Conservation (phyloP, 2,797 vertebrate species). For the Neosalanx taihuensis region DNA sequence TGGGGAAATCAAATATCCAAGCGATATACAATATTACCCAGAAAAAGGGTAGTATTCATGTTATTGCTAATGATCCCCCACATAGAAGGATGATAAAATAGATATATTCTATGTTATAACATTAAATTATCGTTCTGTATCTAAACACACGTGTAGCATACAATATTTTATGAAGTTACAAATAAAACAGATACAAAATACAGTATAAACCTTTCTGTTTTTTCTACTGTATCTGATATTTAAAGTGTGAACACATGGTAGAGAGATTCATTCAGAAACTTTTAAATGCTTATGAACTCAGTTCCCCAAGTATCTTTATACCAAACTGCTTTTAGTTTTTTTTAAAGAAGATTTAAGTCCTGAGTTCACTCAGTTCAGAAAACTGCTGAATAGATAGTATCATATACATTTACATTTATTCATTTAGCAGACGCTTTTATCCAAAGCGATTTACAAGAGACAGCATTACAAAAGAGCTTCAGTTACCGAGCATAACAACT, state of each 20-base stretch:
- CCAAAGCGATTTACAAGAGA: too few relatives aligned
- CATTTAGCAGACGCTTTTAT: too few relatives aligned
- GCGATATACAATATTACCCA: constrained; percentile 37
- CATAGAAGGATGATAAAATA: constrained; percentile 25
- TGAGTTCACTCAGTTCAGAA: background rate
- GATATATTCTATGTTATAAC: constrained; percentile 16
- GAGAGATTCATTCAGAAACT: background rate
- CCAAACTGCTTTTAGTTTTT: background rate
- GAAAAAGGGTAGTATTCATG: constrained; percentile 34
- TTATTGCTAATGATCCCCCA: constrained; percentile 45
- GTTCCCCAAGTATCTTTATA: background rate
- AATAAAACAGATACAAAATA: background rate
- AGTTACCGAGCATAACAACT: too few relatives aligned
- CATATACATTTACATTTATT: background rate
- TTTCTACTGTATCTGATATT: background rate
- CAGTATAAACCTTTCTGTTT: background rate
- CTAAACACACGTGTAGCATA: background rate
- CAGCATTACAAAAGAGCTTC: too few relatives aligned
- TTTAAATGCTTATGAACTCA: background rate
- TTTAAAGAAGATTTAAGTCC: too few relatives aligned
- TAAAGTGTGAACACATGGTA: background rate
- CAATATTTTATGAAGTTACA: background rate
- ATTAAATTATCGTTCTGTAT: background rate
- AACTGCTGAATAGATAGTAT: background rate
- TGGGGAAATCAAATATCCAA: constrained; percentile 57